A percentile compares a stretch with the other conserved stretches of the same genome.
Conservation (phyloP, 2,797 vertebrate species). For the Diplodus puntazzo region DNA sequence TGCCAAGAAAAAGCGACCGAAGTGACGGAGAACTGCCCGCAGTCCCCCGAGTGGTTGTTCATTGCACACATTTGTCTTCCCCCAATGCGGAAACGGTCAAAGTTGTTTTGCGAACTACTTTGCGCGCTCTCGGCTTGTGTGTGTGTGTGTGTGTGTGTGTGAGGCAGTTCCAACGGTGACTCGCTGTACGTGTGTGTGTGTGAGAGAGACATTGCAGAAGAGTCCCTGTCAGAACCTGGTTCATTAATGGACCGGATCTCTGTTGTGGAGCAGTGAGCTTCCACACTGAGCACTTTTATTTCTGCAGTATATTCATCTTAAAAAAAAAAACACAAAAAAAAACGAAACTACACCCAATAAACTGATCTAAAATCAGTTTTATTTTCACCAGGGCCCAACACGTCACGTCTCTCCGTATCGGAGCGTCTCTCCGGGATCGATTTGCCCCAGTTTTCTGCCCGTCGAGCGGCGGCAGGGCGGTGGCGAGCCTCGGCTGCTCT, state of each 20-base stretch:
- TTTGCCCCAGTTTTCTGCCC: constrained; percentile 58
- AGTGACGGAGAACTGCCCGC: neutral
- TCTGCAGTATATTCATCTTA: neutral
- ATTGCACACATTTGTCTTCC: constrained; percentile 4
- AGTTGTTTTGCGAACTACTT: constrained; percentile 75
- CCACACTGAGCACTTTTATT: neutral
- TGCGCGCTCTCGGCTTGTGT: constrained; percentile 64
- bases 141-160: constrained; percentile 25
- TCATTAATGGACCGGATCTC: constrained; percentile 6
- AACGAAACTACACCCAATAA: too few relatives aligned
- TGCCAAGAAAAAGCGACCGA: constrained; percentile 1
- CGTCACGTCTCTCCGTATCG: neutral
- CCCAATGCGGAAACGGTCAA: constrained; percentile 67
- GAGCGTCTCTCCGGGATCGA: neutral
- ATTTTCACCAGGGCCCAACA: neutral
- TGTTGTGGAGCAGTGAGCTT: neutral
- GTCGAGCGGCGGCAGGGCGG: constrained; percentile 84
- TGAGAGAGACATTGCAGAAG: constrained; percentile 6
- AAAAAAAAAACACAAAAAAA: fast-evolving
- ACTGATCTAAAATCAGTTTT: neutral
- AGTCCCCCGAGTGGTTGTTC: neutral
- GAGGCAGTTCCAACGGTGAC: constrained; percentile 56
- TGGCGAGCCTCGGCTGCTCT: constrained; percentile 81
- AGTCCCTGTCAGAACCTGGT: constrained; percentile 47
- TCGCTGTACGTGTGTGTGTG: constrained; percentile 35